A percentile compares a stretch with the other conserved stretches of the same genome.
Evolutionary conservation across 2,888 invertebrate genomes (phyloP).

Genomic region (Pristionchus arcanus): DNA sequence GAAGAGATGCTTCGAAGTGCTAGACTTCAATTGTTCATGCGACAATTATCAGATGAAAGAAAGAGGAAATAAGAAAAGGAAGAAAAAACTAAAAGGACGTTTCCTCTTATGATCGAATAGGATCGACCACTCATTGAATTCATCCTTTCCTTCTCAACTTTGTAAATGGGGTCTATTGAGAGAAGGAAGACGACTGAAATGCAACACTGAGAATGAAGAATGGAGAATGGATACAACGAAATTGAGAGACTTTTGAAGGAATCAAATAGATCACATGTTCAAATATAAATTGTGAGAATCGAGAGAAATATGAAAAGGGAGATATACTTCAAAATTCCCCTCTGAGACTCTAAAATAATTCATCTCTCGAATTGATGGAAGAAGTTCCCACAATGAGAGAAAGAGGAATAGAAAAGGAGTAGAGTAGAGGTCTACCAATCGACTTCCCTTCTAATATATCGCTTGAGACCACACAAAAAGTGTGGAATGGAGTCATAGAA

Average conservation of each 20-base stretch:
- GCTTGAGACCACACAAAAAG: background rate
- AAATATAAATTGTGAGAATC: background rate
- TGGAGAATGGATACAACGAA: background rate
- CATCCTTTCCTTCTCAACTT: background rate
- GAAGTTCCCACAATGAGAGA: background rate
- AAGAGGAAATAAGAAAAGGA: background rate
- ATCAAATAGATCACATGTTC: background rate
- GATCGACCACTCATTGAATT: background rate
- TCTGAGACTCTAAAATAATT: background rate
- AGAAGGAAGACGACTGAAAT: slow-evolving; percentile 27
- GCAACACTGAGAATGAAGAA: slow-evolving; percentile 20
- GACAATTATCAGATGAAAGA: slow-evolving; percentile 29
- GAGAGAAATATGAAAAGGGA: background rate
- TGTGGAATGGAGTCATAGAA: background rate
- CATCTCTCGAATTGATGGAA: background rate
- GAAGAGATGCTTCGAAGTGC: slow-evolving; percentile 30
- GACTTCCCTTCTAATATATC: background rate
- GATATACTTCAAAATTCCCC: background rate
- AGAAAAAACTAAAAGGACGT: background rate
- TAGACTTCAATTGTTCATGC: slow-evolving; percentile 49
- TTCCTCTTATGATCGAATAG: background rate
- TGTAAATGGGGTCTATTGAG: slow-evolving; percentile 34
- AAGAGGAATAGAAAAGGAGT: background rate
- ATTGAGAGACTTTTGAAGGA: slow-evolving; percentile 12
- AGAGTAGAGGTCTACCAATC: background rate